Evolutionary conservation across 2,113 vertebrate species (phyloP), one percentile per base, ranked within the genome.

Genomic region (Arvicanthis niloticus): DNA sequence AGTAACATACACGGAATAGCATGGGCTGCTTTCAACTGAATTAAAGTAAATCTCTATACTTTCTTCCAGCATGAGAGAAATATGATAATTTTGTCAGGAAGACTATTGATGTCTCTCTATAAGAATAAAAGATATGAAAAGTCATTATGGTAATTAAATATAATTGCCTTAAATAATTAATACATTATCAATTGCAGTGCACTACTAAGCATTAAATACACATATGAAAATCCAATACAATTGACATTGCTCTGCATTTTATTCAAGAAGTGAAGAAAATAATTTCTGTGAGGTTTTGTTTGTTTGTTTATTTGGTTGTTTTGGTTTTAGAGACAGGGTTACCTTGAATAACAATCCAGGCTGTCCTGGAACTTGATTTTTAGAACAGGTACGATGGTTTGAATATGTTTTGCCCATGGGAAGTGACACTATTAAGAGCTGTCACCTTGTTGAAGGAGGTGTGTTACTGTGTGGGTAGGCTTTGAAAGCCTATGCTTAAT

Each of bases 121-220:
- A 98, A 98, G 96, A 88, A 97, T 65, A 98, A 91, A 96, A 98
- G 88, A 97, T 98, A 98, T 65, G 72, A 98, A 96, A 95, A 96
- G 92, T 95, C 98, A 98, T 98, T 98, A 98, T 17, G 97, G 98
- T 98, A 98, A 98, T 98, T 98, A 98, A 98, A 98, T 95, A 97
- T 98, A 98, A 99, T 98, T 98, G 97, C 90, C 98, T 98, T 98
- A 98, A 98, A 98, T 98, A 98, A 98, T 98, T 98, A 98, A 96
- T 93, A 97, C 98, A 97, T 91, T 98, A 98, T 98, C 96, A 98
- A 98, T 98, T 98, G 91, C 90, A 89, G 51, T 84, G 91, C 77
- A 84, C 34, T 93, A 62, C 81, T 97, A 11, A 17, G 96, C 94
- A 98, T 98, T 98, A 98, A 98, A 95, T 95, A 98, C 62, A 37